Evolutionary conservation across 2,113 vertebrate genomes (phyloP).

Genomic region (Microcebus griseorufus): DNA sequence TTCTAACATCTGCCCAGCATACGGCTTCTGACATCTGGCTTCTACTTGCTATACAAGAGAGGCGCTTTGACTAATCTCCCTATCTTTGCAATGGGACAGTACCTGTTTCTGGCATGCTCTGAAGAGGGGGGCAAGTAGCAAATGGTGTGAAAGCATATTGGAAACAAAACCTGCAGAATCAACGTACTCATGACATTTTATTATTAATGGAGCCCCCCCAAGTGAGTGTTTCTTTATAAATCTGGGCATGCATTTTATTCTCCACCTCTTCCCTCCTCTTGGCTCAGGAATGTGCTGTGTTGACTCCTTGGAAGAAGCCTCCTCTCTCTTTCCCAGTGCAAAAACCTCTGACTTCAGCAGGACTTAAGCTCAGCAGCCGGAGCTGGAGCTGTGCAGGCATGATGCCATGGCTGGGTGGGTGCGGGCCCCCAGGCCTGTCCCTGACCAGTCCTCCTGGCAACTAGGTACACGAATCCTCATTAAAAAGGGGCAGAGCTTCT

Average conservation of each 20-base stretch:
- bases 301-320: background rate
- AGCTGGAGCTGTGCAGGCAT: background rate
- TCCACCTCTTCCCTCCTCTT: background rate
- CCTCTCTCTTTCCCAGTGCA: background rate
- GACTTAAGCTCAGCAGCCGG: background rate
- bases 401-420: background rate
- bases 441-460: background rate
- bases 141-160: background rate
- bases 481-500: background rate
- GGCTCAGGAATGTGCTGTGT: background rate
- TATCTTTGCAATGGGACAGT: conserved; percentile 45
- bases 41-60: conserved; percentile 5
- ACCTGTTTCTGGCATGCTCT: background rate
- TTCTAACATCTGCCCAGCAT: conserved; percentile 70
- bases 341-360: background rate
- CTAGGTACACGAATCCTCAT: background rate
- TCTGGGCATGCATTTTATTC: conserved; percentile 8
- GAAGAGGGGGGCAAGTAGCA: background rate
- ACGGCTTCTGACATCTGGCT: conserved; percentile 65
- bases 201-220: conserved; percentile 22
- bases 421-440: background rate
- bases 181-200: background rate
- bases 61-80: conserved; percentile 26
- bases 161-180: background rate
- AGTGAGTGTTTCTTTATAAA: conserved; percentile 14